Evolutionary conservation across 2,888 invertebrate genomes (phyloP).

Genomic region (Sesia bembeciformis): DNA sequence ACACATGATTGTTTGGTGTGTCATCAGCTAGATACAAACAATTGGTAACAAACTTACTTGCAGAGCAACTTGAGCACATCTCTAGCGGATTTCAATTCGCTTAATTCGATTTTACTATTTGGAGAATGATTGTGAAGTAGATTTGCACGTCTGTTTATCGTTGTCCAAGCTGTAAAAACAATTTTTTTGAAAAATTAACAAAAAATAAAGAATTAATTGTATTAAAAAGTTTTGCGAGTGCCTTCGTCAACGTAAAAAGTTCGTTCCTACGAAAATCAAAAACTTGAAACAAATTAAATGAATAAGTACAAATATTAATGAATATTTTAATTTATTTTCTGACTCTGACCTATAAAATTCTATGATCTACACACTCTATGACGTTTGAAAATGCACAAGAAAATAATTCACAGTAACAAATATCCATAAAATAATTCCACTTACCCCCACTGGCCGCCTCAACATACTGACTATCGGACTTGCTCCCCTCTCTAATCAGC

Average conservation of each 20-base stretch:
- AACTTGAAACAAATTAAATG: no score
- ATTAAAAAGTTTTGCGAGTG: no score
- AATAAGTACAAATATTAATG: no score
- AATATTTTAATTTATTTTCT: no score
- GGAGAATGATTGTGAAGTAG: constrained; percentile 83
- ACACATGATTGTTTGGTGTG: no score
- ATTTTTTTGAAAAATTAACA: background rate
- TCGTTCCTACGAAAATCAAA: no score
- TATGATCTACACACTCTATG: no score
- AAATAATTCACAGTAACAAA: no score
- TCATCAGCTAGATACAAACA: background rate
- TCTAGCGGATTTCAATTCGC: constrained; percentile 81
- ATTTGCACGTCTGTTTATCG: constrained; percentile 73
- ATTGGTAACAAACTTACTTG: constrained; percentile 41
- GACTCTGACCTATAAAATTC: no score
- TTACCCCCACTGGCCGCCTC: background rate
- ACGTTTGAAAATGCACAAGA: no score
- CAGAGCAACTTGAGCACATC: constrained; percentile 83
- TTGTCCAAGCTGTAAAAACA: constrained; percentile 43
- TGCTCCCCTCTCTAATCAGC: constrained; percentile 69
- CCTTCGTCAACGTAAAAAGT: no score
- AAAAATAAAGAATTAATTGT: no score
- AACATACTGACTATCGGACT: constrained; percentile 28
- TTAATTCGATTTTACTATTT: constrained; percentile 78
- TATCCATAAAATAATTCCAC: background rate